Conservation (phyloP, 2,113 vertebrate genomes). For the Cairina moschata region DNA sequence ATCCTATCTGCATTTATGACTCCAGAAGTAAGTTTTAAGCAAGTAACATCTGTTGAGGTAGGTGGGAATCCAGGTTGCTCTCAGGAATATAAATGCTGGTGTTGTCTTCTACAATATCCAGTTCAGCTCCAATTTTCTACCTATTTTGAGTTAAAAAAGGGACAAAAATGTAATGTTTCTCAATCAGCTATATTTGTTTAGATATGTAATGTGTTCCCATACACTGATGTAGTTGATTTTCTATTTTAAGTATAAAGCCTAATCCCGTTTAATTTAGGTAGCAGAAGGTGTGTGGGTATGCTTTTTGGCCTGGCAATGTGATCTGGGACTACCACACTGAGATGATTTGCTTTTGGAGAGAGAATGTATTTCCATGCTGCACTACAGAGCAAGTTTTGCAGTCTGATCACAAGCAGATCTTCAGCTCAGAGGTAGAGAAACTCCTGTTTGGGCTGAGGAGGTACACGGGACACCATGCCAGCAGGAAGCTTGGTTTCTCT, state of each 20-base stretch:
- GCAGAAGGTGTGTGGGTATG: conserved; percentile 18
- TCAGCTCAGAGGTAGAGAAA: neutral
- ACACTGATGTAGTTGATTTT: neutral
- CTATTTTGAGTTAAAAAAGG: neutral
- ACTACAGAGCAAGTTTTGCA: neutral
- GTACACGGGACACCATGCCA: rapidly evolving
- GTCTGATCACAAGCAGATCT: neutral
- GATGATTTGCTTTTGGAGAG: neutral
- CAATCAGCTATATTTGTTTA: neutral
- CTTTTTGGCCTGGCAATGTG: neutral
- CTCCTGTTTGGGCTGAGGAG: neutral
- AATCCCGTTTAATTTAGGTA: neutral
- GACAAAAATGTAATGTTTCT: neutral
- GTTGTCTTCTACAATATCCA: neutral
- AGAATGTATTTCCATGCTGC: neutral
- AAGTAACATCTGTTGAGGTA: neutral
- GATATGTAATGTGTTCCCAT: neutral
- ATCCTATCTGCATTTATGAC: neutral
- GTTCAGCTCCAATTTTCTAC: neutral
- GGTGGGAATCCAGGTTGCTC: neutral
- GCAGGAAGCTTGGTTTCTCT: neutral
- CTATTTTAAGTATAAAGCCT: neutral
- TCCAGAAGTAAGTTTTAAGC: neutral
- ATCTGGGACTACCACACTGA: neutral
- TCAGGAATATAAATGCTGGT: neutral